phyloP scores from a whole-genome alignment of 2,888 invertebrate species.

The Latheticus oryzae region DNA sequence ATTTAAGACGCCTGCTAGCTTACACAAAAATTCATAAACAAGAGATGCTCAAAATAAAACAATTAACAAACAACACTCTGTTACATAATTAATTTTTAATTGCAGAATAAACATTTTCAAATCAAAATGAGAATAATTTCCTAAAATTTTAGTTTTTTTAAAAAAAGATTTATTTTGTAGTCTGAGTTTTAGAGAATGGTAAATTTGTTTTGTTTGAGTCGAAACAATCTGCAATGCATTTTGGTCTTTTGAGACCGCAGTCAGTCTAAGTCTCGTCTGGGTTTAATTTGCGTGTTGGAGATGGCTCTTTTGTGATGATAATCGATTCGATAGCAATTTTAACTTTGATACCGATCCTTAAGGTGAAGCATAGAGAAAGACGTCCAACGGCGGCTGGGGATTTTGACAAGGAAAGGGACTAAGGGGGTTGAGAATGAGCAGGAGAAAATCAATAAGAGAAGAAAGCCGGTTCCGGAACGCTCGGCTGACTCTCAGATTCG shows the following conservation, averaged over 20 bases:
- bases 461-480: slow-evolving; percentile 68
- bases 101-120: too few relatives aligned
- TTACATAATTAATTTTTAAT: slow-evolving; percentile 1
- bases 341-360: slow-evolving; percentile 50
- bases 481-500: slow-evolving; percentile 67
- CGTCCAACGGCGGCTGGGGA: slow-evolving; percentile 48
- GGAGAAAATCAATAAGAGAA: slow-evolving; percentile 67
- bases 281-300: slow-evolving; percentile 9
- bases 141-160: too few relatives aligned
- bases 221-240: too few relatives aligned
- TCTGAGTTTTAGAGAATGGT: too few relatives aligned
- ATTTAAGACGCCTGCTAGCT: slow-evolving; percentile 37
- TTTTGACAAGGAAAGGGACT: slow-evolving; percentile 54
- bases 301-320: slow-evolving; percentile 35
- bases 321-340: slow-evolving; percentile 50
- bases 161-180: too few relatives aligned
- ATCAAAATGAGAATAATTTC: too few relatives aligned
- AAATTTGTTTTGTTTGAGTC: too few relatives aligned
- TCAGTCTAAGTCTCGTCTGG: too few relatives aligned
- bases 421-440: slow-evolving; percentile 57
- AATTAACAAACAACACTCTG: slow-evolving; percentile 7
- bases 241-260: too few relatives aligned
- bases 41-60: not conserved
- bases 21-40: slow-evolving; percentile 18
- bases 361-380: slow-evolving; percentile 49